These are phyloP conservation scores for Coptodon bakossiorum DNA, from an alignment of 2,113 vertebrate genomes.

Conservation along the genomic window DNA sequence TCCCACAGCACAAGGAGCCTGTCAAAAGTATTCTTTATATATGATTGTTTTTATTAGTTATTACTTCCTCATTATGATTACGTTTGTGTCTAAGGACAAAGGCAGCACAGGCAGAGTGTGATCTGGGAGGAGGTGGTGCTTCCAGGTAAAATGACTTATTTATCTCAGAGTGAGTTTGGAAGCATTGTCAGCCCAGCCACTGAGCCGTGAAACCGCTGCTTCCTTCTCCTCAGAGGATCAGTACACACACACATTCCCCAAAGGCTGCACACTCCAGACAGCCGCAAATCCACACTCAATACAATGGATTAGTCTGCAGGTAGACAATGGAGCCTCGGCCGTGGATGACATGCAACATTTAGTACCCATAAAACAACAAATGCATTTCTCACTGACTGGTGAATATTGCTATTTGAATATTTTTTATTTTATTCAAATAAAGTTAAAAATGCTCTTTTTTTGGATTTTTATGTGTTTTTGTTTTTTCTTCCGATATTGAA, in stretches of 20 bases:
- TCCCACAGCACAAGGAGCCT: neutral
- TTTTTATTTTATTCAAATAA: neutral
- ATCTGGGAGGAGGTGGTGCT: neutral
- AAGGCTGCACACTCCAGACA: conserved; percentile 16
- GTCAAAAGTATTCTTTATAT: neutral
- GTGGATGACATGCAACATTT: neutral
- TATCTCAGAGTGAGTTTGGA: conserved; percentile 13
- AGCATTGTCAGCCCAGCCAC: neutral
- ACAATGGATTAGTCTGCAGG: conserved; percentile 5
- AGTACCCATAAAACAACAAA: neutral
- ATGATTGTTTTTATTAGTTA: neutral
- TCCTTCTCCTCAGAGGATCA: conserved; percentile 1
- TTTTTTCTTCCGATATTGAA: neutral
- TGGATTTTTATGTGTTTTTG: neutral
- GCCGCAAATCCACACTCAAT: neutral
- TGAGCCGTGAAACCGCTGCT: conserved; percentile 24
- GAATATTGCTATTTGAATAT: neutral
- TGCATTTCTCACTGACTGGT: accelerated
- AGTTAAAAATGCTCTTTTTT: neutral
- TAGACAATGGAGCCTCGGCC: neutral
- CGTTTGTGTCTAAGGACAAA: neutral
- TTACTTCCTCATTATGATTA: neutral
- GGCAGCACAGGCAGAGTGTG: neutral
- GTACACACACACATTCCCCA: neutral
- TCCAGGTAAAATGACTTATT: conserved; percentile 31